Conservation (phyloP, 2,113 vertebrate genomes). For the Hipposideros armiger region DNA sequence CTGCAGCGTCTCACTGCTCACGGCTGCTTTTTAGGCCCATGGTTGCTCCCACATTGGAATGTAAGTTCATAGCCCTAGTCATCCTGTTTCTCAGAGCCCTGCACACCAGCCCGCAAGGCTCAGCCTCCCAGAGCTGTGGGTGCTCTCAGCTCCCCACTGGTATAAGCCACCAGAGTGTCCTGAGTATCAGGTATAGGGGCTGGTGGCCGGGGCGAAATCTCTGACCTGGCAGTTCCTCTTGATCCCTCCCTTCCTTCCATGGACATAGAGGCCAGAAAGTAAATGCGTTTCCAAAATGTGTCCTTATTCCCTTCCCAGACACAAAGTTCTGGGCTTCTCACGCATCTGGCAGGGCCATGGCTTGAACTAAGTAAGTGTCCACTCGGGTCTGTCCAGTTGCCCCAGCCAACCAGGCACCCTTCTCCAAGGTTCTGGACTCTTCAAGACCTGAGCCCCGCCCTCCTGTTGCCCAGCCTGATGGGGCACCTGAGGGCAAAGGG, state of each 20-base stretch:
- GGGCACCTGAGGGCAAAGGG: not conserved
- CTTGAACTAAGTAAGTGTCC: not conserved
- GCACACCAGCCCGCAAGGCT: not conserved
- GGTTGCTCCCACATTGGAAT: not conserved
- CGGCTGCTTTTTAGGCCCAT: not conserved
- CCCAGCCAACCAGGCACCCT: not conserved
- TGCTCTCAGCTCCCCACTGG: not conserved
- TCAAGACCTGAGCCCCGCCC: not conserved
- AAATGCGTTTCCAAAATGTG: not conserved
- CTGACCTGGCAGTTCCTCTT: not conserved
- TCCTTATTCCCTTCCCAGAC: not conserved
- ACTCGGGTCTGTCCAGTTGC: not conserved
- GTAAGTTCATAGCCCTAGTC: not conserved
- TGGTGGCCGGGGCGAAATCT: not conserved
- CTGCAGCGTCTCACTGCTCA: accelerated
- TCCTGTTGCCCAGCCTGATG: not conserved
- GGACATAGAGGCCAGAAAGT: not conserved
- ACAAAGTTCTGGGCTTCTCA: not conserved
- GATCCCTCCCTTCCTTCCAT: not conserved
- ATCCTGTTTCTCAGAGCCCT: accelerated
- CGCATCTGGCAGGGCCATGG: not conserved
- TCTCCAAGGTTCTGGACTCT: not conserved
- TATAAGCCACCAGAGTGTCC: too few relatives aligned
- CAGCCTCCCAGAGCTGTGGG: not conserved
- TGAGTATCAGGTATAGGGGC: not conserved